Base-by-base conservation (phyloP, 2,113 vertebrate genomes). In the Microtus montanus region DNA sequence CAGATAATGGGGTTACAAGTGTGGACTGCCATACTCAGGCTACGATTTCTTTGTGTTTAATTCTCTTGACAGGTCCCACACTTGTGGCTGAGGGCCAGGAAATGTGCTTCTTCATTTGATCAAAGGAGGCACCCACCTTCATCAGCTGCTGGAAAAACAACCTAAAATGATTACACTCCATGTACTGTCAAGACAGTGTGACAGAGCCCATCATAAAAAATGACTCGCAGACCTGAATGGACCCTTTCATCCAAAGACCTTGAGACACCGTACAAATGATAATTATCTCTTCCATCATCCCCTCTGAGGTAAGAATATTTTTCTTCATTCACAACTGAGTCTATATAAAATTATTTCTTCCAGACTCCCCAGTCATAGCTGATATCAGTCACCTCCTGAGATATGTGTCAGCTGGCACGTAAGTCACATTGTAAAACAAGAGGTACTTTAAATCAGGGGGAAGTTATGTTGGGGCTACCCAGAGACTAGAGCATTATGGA, bases 201-300 rank as follows among this genome's bases (percentile, higher is more conserved):
- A 77, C 75, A 88, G 30, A 90, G 15, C 35, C 35, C 26, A 30
- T 90, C 49, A 93, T 88, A 96, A 89, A 97, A 82, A 75, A 58
- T 90, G 44, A 63, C 47, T 77, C 35, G 73, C 70, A 64, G 20
- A 82, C 85, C 68, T 35, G 85, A 78, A 79, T 20, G 85, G 47
- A n/a, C 54, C 66, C 82, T 96, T 95, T 94, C n/a, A 74, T 95
- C 80, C 88, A 70, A 95, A 96, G 90, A 97, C 95, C 96, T 97
- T 97, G 97, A 96, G 86, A 83, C 41, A 52, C 66, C 83, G 33
- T 88, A 30, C 66, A 94, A 91, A 95, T 94, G 88, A 92, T 95
- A 96, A 93, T 96, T 83, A 52, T 93, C 88, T 96, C 94, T 97
- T 96, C 94, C 94, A 93, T 96, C 97, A 97, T 96, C 47, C 38